These are phyloP conservation scores for Thalpophila matura DNA, from an alignment of 2,888 invertebrate species.

Conservation along the genomic window DNA sequence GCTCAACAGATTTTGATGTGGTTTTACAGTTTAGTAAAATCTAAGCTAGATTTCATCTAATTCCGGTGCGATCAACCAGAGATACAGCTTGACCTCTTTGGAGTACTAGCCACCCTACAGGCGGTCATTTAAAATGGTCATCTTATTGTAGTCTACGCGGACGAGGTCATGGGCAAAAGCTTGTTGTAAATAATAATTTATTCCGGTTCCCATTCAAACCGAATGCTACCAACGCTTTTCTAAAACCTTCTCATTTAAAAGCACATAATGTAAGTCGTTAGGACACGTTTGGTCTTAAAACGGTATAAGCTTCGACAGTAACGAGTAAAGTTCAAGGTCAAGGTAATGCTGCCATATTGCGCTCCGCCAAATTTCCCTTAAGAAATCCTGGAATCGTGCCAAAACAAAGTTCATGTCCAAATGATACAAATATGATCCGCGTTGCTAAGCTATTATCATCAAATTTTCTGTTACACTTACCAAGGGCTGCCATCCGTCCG, in stretches of 20 bases:
- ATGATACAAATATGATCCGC: conserved; percentile 22
- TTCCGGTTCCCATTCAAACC: conserved; percentile 3
- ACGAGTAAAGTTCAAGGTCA: conserved; percentile 39
- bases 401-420: conserved; percentile 29
- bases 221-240: conserved; percentile 23
- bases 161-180: no score
- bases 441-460: background rate
- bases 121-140: no score
- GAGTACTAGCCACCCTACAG: no score
- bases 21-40: no score
- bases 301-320: conserved; percentile 32
- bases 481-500: no score
- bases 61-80: no score
- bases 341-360: background rate
- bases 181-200: no score
- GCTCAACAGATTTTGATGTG: no score
- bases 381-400: conserved; percentile 29
- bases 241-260: conserved; percentile 16
- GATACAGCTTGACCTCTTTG: no score
- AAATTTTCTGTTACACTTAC: background rate
- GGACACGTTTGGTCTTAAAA: conserved; percentile 32
- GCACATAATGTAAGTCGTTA: conserved; percentile 22
- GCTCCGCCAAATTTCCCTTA: conserved; percentile 39
- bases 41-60: no score
- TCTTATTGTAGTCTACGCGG: no score